phyloP scores from a whole-genome alignment of 2,797 vertebrate species.

The Pelodytes ibericus region DNA sequence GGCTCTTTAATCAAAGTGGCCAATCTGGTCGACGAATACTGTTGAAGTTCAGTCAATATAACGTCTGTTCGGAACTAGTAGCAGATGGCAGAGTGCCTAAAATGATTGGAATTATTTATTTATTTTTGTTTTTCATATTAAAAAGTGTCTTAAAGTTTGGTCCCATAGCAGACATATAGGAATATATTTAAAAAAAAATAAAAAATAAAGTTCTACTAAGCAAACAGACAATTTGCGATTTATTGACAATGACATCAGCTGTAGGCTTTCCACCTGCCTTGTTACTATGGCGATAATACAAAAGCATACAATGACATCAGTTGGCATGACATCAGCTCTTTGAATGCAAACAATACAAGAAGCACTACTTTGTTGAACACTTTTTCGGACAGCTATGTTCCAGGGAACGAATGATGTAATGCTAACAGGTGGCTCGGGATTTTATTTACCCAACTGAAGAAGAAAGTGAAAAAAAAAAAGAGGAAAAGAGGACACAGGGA shows the following conservation, averaged over 20 bases:
- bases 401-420: constrained; percentile 74
- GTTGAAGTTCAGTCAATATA: too few species aligned
- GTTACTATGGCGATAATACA: constrained; percentile 75
- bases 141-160: too few species aligned
- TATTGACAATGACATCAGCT: constrained; percentile 67
- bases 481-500: constrained; percentile 9
- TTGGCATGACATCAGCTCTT: constrained; percentile 80
- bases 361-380: constrained; percentile 73
- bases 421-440: constrained; percentile 83
- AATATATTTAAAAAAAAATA: too few species aligned
- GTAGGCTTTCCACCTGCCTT: constrained; percentile 79
- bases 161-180: too few species aligned
- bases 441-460: constrained; percentile 62
- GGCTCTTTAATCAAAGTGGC: too few species aligned
- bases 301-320: constrained; percentile 83
- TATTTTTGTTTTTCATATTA: too few species aligned
- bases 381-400: constrained; percentile 67
- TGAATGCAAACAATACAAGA: constrained; percentile 82
- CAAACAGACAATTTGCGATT: not conserved
- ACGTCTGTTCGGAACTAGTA: too few species aligned
- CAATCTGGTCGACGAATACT: too few species aligned
- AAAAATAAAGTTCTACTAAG: not conserved
- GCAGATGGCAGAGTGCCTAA: too few species aligned
- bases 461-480: too few species aligned
- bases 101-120: too few species aligned